Base-by-base conservation (phyloP, 2,888 invertebrate genomes). In the Apamea epomidion region DNA sequence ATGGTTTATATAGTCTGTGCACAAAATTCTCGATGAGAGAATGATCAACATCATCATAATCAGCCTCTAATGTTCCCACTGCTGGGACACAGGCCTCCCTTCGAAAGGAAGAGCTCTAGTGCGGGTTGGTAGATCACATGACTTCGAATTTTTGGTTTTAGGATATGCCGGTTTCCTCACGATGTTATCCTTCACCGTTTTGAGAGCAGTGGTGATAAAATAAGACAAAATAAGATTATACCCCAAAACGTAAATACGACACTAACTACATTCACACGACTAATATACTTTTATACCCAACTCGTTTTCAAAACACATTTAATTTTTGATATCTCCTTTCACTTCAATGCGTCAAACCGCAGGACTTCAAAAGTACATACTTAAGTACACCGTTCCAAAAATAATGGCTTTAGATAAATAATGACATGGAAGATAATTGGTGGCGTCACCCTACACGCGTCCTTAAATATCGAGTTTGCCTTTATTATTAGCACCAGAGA, bases 401-500 rank as follows among this genome's bases (percentile, higher is more conserved):
- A 86, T 82, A 87, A 89, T 76, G 68, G 54, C 60, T 29, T 48
- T 42, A 67, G n/a, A 87, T 77, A 85, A 74, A 78, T 87, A 85
- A 81, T 64, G 73, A 60, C 67, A 64, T 29, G 76, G 82, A 70
- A 10, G 74, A 70, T 82, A 85, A 87, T 83, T 76, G 85, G 77
- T 68, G 32, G 37, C 73, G 87, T 74, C 85, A 87, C 89, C 90
- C 87, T 87, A 81, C 78, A 71, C 78, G 67, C 68, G 81, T 80
- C 71, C 84, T 84, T 86, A 80, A 76, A 81, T 84, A 86, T 89
- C 76, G 76, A 81, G 90, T 90, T 67, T 83, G 84, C 54, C 80
- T 84, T 86, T 88, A 88, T 90, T 88, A 90, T 88, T 88, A 88
- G 69, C 82, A 60, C 1, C 58, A 70, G 81, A 84, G 88, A 88